Evolutionary conservation across 1,140 invertebrate species (phyloP).

Genomic region (Macrostomum lignano): DNA sequence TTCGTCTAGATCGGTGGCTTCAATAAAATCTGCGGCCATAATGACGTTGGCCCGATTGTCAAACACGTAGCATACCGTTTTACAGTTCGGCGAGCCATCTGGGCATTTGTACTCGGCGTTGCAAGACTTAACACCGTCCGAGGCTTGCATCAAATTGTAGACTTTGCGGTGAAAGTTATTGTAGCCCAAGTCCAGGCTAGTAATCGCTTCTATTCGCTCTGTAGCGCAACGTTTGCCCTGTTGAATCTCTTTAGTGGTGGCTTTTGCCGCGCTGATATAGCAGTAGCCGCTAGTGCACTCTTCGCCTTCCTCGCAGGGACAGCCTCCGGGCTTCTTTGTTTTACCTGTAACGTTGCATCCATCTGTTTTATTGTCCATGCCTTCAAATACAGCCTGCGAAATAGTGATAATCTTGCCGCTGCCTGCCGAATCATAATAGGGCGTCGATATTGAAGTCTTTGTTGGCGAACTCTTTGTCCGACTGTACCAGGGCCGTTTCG

Average conservation of each 20-base stretch:
- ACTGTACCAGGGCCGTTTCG: constrained; percentile 25
- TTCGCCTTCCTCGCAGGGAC: too few species aligned
- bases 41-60: constrained; percentile 25
- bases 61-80: constrained; percentile 29
- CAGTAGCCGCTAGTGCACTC: constrained; percentile 16
- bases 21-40: constrained; percentile 25
- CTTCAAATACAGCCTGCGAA: constrained; percentile 29
- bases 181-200: constrained; percentile 28
- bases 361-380: constrained; percentile 19
- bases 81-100: constrained; percentile 17
- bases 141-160: constrained; percentile 25
- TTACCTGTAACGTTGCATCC: constrained; percentile 16
- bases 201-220: constrained; percentile 27
- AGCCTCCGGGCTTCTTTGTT: constrained; percentile 21
- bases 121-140: constrained; percentile 23
- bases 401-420: constrained; percentile 29
- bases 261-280: constrained; percentile 21
- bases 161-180: constrained; percentile 27
- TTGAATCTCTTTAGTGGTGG: constrained; percentile 14
- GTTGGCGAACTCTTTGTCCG: constrained; percentile 20
- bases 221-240: constrained; percentile 26
- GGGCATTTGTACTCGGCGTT: constrained; percentile 21
- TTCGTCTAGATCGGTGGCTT: constrained; percentile 20
- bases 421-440: constrained; percentile 29
- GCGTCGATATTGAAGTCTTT: constrained; percentile 28